Base-by-base conservation (phyloP, 2,888 invertebrate species). In the Epistrophe grossulariae region DNA sequence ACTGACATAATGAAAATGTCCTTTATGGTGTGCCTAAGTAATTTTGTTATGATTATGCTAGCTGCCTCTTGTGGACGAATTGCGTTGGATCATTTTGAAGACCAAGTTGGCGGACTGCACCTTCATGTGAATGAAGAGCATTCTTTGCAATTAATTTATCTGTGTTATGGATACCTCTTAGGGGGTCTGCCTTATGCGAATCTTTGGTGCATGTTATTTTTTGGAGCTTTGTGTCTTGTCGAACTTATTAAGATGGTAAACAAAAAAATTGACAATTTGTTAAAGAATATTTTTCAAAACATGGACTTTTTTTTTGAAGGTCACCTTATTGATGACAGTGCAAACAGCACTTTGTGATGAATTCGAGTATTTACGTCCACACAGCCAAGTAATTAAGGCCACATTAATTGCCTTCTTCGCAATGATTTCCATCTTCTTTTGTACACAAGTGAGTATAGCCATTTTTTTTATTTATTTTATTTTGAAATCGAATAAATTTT, bases 161-260 rank as follows among this genome's bases (percentile, higher is more conserved):
- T 91, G 19, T 89, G 90, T 57, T 92, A 90, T 84, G 90, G 89
- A 17, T 91, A 91, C 88, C 89, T 92, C 2, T 90, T 92, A 66
- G 92, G 91, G 8, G 91, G 89, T 4, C 60, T 91, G 40, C 91
- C 92, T 1, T 87, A 83, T 60, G 83, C 76, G 11, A 90, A 90
- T 66, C 87, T 97, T 31, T 97, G 97, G 97, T 95, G 96, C 0
- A 92, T 96, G 3, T 93, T 96, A 0, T 97, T 97, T 91, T 97
- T 97, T 92, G 91, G 95, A 0, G 96, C 97, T 96, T 92, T 97
- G 35, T 96, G 96, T 91, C 94, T 97, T 88, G 90, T 94, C 95
- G 90, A 95, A 95, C 89, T 94, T 96, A 89, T 95, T 97, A 91
- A 98, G 96, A 91, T 95, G 96, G 93, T 98, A 96, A 92, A 96